Evolutionary conservation across 2,888 invertebrate species (phyloP).

Genomic region (Itoplectis maculator): DNA sequence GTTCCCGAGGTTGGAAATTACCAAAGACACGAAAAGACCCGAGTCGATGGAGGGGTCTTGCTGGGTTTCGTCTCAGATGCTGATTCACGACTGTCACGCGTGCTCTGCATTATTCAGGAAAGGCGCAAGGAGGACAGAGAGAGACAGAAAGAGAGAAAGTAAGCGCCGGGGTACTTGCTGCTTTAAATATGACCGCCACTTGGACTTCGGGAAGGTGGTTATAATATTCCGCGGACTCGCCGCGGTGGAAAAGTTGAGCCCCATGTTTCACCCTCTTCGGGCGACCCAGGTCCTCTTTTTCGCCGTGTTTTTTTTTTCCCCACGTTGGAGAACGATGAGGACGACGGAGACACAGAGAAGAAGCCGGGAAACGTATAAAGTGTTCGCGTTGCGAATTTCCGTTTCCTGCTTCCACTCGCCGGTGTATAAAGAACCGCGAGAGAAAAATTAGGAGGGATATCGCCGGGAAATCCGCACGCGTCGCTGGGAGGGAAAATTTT

Average conservation of each 20-base stretch:
- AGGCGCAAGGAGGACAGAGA: constrained; percentile 10
- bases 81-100: constrained; percentile 75
- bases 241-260: constrained; percentile 29
- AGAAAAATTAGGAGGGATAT: constrained; percentile 61
- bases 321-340: constrained; percentile 4
- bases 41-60: too few relatives aligned
- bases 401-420: constrained; percentile 12
- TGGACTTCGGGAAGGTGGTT: constrained; percentile 49
- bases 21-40: too few relatives aligned
- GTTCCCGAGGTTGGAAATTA: too few relatives aligned
- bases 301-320: constrained; percentile 1
- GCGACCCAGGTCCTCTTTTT: background rate
- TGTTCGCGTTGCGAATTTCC: constrained; percentile 47
- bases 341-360: background rate
- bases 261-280: background rate
- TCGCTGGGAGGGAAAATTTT: constrained; percentile 1
- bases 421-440: constrained; percentile 15
- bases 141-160: too few relatives aligned
- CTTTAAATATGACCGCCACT: constrained; percentile 70
- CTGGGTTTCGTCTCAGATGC: constrained; percentile 73
- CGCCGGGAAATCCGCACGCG: constrained; percentile 34
- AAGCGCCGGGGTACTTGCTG: constrained; percentile 54
- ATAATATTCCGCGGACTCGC: constrained; percentile 52
- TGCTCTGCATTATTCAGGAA: constrained; percentile 74
- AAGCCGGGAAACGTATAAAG: constrained; percentile 55